A percentile compares a stretch with the other conserved stretches of the same genome.
Evolutionary conservation across 2,797 vertebrate genomes (phyloP).

Genomic region (Harpagifer antarcticus): DNA sequence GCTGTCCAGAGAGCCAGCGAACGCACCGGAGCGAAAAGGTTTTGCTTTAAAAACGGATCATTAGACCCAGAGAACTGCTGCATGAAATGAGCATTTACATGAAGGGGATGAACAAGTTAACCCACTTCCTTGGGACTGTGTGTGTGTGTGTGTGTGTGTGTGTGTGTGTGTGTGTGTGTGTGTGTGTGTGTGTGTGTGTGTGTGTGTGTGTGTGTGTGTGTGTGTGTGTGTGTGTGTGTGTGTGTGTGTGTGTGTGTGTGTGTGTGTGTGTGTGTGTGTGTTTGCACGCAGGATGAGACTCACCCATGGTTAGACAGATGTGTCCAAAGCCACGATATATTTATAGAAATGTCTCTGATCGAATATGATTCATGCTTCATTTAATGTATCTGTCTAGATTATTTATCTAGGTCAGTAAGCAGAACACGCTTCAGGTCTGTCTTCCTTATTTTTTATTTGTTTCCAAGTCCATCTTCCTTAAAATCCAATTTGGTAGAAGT

Average conservation of each 20-base stretch:
- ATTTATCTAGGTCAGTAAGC: slow-evolving; percentile 66
- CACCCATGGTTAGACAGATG: slow-evolving; percentile 63
- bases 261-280: no score
- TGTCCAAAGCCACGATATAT: slow-evolving; percentile 53
- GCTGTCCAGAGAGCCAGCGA: slow-evolving; percentile 51
- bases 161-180: slow-evolving; percentile 10
- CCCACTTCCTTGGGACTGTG: slow-evolving; percentile 60
- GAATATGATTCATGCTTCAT: slow-evolving; percentile 68
- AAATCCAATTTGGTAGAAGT: not conserved
- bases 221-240: no score
- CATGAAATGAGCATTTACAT: slow-evolving; percentile 71
- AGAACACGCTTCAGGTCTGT: slow-evolving; percentile 28
- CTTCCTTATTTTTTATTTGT: slow-evolving; percentile 2
- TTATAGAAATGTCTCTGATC: slow-evolving; percentile 64
- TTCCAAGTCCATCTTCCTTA: not conserved
- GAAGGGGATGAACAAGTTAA: slow-evolving; percentile 73
- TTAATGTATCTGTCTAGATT: slow-evolving; percentile 26
- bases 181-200: slow-evolving; percentile 11
- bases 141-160: slow-evolving; percentile 26
- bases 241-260: no score
- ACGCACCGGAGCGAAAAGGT: slow-evolving; percentile 39
- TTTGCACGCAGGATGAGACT: slow-evolving; percentile 32
- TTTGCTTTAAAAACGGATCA: slow-evolving; percentile 47
- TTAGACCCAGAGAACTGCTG: slow-evolving; percentile 55
- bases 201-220: slow-evolving; percentile 23